These are phyloP conservation scores for Limnephilus rhombicus DNA, from an alignment of 2,888 invertebrate genomes.

Conservation along the genomic window DNA sequence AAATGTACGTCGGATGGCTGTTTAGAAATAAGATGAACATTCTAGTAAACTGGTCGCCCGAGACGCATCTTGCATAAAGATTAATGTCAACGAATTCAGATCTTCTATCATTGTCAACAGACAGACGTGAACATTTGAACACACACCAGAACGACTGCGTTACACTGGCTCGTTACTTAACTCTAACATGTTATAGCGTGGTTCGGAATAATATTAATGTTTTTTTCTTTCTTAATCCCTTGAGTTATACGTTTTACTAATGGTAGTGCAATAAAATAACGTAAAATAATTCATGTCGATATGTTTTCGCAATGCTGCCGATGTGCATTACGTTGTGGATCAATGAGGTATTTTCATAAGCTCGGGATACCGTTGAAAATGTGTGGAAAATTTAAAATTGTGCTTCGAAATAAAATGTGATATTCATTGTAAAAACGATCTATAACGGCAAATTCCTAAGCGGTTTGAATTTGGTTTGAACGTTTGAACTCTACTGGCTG, in stretches of 20 bases:
- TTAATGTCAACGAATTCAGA: constrained; percentile 26
- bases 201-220: not conserved
- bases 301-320: not conserved
- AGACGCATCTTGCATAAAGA: constrained; percentile 28
- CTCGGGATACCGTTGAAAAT: no score
- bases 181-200: not conserved
- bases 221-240: not conserved
- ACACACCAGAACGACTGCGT: not conserved
- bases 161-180: not conserved
- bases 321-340: not conserved
- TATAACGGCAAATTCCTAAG: no score
- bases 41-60: not conserved
- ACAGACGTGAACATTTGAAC: not conserved
- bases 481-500: no score
- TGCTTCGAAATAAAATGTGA: no score
- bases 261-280: not conserved
- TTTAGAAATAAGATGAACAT: not conserved
- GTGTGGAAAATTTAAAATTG: no score
- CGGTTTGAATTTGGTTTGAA: no score
- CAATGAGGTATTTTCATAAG: not conserved
- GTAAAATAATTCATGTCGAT: not conserved
- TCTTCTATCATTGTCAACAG: constrained; percentile 20
- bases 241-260: not conserved
- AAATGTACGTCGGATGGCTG: not conserved
- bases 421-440: no score